These are phyloP conservation scores for Cettia cetti DNA, from an alignment of 2,113 vertebrate species.

Conservation along the genomic window DNA sequence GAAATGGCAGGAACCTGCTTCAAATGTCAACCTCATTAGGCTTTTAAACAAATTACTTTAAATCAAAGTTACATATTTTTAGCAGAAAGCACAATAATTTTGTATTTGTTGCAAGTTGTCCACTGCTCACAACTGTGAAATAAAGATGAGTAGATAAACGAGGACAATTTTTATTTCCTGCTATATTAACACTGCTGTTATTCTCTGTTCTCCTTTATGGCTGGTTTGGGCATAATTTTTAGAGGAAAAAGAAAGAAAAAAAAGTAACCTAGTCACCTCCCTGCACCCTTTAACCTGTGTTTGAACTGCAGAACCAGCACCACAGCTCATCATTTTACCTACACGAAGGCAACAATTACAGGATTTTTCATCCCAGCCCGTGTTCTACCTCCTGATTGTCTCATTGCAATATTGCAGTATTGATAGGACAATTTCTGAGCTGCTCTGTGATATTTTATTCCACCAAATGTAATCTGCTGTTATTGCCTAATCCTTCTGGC, in stretches of 20 bases:
- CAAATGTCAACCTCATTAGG: slow-evolving; percentile 51
- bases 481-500: background rate
- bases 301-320: background rate
- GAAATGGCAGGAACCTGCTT: slow-evolving; percentile 12
- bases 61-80: slow-evolving; percentile 52
- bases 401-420: background rate
- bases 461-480: background rate
- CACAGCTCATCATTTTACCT: background rate
- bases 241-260: background rate
- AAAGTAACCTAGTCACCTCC: background rate
- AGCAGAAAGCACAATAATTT: slow-evolving; percentile 30
- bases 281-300: background rate
- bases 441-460: background rate
- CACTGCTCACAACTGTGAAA: slow-evolving; percentile 4
- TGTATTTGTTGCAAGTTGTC: slow-evolving; percentile 13
- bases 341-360: background rate
- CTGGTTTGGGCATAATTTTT: background rate
- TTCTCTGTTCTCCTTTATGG: background rate
- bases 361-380: background rate
- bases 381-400: background rate
- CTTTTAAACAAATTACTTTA: slow-evolving; percentile 36
- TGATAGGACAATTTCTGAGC: background rate
- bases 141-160: background rate
- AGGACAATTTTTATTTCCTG: background rate
- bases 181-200: background rate